These are phyloP conservation scores for Cossypha niveicapilla DNA, from an alignment of 2,797 vertebrate genomes.

Conservation along the genomic window DNA sequence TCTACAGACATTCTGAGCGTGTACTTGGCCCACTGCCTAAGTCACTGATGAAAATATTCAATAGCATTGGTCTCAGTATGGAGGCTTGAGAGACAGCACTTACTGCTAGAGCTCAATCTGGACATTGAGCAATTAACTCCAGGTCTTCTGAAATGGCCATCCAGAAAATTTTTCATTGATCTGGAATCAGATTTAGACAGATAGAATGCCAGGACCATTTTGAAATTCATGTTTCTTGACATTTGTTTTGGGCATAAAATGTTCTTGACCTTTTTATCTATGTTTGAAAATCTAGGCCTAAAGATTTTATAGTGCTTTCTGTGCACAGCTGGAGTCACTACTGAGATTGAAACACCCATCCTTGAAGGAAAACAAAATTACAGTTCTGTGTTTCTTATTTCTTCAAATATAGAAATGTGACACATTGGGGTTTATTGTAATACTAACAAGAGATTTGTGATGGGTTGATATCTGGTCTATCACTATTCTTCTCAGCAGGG, in stretches of 20 bases:
- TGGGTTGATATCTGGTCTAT: neutral
- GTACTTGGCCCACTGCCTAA: neutral
- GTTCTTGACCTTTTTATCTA: neutral
- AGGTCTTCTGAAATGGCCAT: neutral
- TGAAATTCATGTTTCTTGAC: neutral
- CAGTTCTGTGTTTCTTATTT: neutral
- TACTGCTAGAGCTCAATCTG: neutral
- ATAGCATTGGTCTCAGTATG: neutral
- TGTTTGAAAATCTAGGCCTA: neutral
- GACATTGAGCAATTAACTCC: neutral
- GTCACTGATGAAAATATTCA: neutral
- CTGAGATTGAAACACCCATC: neutral
- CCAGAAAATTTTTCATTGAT: neutral
- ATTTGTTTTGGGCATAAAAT: neutral
- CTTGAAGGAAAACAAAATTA: neutral
- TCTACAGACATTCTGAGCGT: neutral
- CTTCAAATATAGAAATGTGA: neutral
- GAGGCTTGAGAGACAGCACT: neutral
- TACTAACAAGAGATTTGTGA: neutral
- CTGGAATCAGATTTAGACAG: neutral
- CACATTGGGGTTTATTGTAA: neutral
- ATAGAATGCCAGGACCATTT: neutral
- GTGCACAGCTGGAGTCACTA: neutral
- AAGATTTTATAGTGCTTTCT: neutral
- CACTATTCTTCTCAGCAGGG: neutral